Conservation (phyloP, 2,113 vertebrate species). For the Amblyornis subalaris region DNA sequence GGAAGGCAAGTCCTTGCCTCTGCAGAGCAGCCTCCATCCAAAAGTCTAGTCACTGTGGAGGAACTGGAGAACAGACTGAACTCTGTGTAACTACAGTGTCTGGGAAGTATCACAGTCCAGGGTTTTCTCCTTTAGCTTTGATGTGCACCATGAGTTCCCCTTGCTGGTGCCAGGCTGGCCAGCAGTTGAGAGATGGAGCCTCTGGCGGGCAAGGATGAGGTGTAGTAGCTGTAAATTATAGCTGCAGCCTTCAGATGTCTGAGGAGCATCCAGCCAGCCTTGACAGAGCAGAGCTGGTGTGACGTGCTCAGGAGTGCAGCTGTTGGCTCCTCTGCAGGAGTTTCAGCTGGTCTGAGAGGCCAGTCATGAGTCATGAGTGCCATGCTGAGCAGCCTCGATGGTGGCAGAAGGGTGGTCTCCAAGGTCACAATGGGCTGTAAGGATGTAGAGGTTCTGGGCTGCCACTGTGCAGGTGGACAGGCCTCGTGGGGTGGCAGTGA, state of each 20-base stretch:
- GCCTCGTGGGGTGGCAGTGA: neutral
- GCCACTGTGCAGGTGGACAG: neutral
- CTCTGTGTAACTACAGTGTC: neutral
- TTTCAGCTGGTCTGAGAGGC: neutral
- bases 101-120: neutral
- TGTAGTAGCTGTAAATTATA: neutral
- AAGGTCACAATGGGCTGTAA: neutral
- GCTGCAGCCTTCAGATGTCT: neutral
- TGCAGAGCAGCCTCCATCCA: neutral
- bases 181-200: neutral
- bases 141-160: neutral
- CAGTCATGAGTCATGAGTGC: too few species aligned
- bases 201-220: neutral
- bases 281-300: neutral
- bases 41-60: neutral
- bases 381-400: rapidly evolving
- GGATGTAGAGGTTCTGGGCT: neutral
- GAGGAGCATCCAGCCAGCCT: neutral
- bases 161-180: neutral
- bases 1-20: neutral
- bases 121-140: neutral
- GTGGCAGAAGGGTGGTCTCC: neutral
- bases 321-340: neutral
- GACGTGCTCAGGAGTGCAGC: rapidly evolving
- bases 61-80: neutral